A percentile compares a stretch with the other conserved stretches of the same genome.
phyloP scores from a whole-genome alignment of 1,140 invertebrate species.

The Adoxophyes honmai region DNA sequence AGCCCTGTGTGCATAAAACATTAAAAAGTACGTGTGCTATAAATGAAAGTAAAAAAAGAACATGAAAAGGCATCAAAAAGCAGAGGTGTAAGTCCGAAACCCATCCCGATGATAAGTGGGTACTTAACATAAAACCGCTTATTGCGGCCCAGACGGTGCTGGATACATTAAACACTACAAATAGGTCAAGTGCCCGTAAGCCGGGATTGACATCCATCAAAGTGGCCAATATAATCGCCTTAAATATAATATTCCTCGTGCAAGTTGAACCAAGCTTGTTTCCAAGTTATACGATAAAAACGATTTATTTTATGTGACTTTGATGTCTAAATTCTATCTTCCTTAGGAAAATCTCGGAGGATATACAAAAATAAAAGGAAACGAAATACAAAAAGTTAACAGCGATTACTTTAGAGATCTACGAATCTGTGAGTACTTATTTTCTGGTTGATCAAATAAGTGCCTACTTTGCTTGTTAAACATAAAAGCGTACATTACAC shows the following conservation, averaged over 20 bases:
- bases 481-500: no score
- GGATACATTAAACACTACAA: background rate
- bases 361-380: constrained; percentile 1
- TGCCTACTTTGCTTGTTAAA: no score
- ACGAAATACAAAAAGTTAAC: background rate
- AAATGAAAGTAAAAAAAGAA: no score
- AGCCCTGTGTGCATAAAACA: no score
- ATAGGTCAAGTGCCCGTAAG: constrained; percentile 3
- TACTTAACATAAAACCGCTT: no score
- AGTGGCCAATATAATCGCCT: constrained; percentile 31
- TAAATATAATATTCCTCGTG: constrained; percentile 11
- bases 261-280: background rate
- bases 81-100: no score
- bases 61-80: no score
- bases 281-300: constrained; percentile 13
- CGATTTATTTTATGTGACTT: constrained; percentile 6
- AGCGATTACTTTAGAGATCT: background rate
- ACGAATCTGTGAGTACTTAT: background rate
- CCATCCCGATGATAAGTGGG: no score
- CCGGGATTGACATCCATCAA: constrained; percentile 26
- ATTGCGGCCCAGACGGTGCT: no score
- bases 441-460: no score
- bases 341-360: background rate
- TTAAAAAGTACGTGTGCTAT: no score
- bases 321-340: constrained; percentile 3